Conservation (phyloP, 2,113 vertebrate species). For the Hyaena hyaena region DNA sequence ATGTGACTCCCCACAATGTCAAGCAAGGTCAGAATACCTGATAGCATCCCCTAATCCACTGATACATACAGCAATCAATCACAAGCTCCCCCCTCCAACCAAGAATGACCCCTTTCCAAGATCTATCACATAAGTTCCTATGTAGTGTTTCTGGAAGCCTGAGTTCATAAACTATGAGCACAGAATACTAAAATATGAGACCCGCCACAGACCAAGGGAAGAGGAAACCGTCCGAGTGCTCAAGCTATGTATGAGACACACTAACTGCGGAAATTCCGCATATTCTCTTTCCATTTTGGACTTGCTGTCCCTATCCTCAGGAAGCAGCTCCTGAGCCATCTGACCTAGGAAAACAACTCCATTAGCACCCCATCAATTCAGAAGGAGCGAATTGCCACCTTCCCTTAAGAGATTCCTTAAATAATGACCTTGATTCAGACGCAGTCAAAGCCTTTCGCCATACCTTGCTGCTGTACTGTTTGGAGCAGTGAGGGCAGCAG, state of each 20-base stretch:
- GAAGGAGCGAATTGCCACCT: neutral
- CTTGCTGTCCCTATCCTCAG: neutral
- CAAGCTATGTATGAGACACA: accelerated
- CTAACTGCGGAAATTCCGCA: neutral
- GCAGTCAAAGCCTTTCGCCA: neutral
- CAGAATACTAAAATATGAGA: neutral
- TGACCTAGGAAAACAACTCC: neutral
- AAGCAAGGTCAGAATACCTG: neutral
- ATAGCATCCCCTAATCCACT: neutral
- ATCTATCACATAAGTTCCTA: neutral
- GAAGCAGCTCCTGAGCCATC: neutral
- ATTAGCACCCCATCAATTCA: neutral
- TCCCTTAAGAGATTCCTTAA: neutral
- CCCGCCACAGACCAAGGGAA: neutral
- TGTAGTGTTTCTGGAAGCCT: neutral
- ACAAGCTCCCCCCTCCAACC: neutral
- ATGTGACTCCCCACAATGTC: neutral
- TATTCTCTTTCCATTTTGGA: neutral
- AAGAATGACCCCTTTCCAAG: neutral
- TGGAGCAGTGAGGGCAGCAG: slow-evolving; percentile 98
- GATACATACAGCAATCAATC: neutral
- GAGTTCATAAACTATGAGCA: neutral
- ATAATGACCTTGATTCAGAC: accelerated
- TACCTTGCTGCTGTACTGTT: slow-evolving; percentile 99
- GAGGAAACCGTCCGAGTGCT: neutral